Evolutionary conservation across 2,113 vertebrate species (phyloP), one percentile per base, ranked within the genome.

Genomic region (Ceyx margarethae): DNA sequence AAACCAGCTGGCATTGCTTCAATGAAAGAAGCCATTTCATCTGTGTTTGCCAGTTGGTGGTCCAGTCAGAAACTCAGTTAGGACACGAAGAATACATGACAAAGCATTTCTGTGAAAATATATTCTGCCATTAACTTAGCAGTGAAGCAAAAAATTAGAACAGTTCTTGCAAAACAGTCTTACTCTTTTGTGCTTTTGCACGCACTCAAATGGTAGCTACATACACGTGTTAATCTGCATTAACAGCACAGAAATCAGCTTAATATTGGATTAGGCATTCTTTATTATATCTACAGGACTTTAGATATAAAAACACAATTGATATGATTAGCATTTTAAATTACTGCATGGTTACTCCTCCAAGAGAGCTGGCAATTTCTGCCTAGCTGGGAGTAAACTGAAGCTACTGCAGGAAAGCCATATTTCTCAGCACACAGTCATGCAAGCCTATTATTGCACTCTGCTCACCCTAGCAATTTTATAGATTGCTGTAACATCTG

Each of bases 81-180:
- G 66, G 91, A 93, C 71, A 40, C 3, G 35, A 95, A 87, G 87
- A 94, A 89, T 48, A 81, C 7, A 76, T 28, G 23, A 64, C 42
- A 85, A 89, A 76, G 53, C 15, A 54, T 67, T 76, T 35, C 67
- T 73, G 91, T 80, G 67, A 91, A 95, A 61, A 93, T 58, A 87
- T 18, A 81, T 65, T 80, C 91, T 92, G 75, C 48, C 40, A 53
- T 37, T 91, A 73, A 93, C 29, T 51, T 89, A n/a, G 33, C 28
- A 64, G 48, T 67, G 48, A 92, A 43, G 51, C 33, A 95, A 87
- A 93, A 91, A 77, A 60, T 15, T 16, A 31, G 17, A 76, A 57
- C 12, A 53, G 20, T 29, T 79, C 42, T 69, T 80, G 42, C 37
- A 82, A 61, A 15, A 53, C 25, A 90, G 50, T 72, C 62, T 68